Conservation (phyloP, 2,888 invertebrate genomes). For the Celastrina argiolus region DNA sequence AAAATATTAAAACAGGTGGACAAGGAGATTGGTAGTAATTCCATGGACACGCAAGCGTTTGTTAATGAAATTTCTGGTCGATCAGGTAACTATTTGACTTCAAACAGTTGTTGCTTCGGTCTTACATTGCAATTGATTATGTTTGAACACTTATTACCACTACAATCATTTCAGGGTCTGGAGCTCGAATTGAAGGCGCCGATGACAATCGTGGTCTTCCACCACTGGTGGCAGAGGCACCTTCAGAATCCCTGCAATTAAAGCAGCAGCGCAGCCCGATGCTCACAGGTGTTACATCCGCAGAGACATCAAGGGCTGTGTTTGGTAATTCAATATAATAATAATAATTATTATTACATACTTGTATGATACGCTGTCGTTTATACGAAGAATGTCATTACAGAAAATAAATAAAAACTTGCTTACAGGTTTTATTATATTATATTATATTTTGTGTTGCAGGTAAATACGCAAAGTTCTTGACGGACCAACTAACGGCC, state of each 20-base stretch:
- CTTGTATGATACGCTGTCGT: background rate
- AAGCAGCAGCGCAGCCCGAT: slow-evolving; percentile 79
- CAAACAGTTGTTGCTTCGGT: background rate
- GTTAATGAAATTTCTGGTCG: slow-evolving; percentile 80
- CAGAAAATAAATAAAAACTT: background rate
- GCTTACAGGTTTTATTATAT: slow-evolving; percentile 51
- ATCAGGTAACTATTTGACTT: slow-evolving; percentile 44
- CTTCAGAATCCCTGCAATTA: slow-evolving; percentile 78
- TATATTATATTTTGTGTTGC: too few species aligned
- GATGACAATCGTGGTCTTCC: slow-evolving; percentile 83
- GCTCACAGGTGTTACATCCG: slow-evolving; percentile 84
- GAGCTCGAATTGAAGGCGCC: slow-evolving; percentile 82
- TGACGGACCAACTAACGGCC: slow-evolving; percentile 48
- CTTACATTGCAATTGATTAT: background rate
- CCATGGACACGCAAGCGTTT: slow-evolving; percentile 78
- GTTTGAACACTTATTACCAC: background rate
- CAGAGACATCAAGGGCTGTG: slow-evolving; percentile 82
- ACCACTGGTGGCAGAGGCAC: slow-evolving; percentile 79
- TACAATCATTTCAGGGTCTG: slow-evolving; percentile 60
- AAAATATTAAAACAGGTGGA: slow-evolving; percentile 72
- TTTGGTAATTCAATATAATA: slow-evolving; percentile 57
- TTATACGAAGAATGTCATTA: too few species aligned
- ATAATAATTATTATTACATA: background rate
- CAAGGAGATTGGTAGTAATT: slow-evolving; percentile 74
- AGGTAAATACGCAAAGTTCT: slow-evolving; percentile 62